phyloP scores from a whole-genome alignment of 2,888 invertebrate species.

The Melinaea menophilus region DNA sequence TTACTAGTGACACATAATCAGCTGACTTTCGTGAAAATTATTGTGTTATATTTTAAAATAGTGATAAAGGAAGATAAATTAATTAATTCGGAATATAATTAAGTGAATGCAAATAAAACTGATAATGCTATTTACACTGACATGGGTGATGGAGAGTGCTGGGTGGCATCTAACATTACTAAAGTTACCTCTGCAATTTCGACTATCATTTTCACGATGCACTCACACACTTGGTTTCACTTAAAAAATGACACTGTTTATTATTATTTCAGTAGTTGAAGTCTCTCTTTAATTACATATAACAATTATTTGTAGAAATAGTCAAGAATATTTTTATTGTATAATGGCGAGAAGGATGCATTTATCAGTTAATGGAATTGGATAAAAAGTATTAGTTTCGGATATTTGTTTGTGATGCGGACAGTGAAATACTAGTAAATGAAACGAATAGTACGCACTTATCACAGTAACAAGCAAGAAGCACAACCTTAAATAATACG shows the following conservation, averaged over 20 bases:
- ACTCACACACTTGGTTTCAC: constrained; percentile 39
- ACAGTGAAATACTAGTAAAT: constrained; percentile 16
- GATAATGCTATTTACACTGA: constrained; percentile 27
- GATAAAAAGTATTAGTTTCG: too few species aligned
- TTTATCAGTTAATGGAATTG: too few species aligned
- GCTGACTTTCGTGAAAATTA: constrained; percentile 10
- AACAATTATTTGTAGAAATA: not conserved
- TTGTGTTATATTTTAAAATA: not conserved
- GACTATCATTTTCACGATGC: constrained; percentile 65
- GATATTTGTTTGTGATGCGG: not conserved
- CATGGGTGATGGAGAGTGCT: constrained; percentile 29
- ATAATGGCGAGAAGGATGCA: too few species aligned
- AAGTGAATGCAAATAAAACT: constrained; percentile 24
- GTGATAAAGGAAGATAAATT: constrained; percentile 6
- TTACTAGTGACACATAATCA: constrained; percentile 15
- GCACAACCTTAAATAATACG: constrained; percentile 23
- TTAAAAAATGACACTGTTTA: constrained; percentile 30
- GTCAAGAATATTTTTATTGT: too few species aligned
- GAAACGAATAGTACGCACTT: constrained; percentile 16
- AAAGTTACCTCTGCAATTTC: constrained; percentile 70
- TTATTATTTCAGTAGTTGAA: constrained; percentile 28
- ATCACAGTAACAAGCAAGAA: constrained; percentile 18
- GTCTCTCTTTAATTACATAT: constrained; percentile 20
- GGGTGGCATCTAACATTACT: constrained; percentile 22
- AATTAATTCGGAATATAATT: constrained; percentile 14